These are phyloP conservation scores for Mechanitis messenoides DNA, from an alignment of 2,888 invertebrate genomes.

Conservation along the genomic window DNA sequence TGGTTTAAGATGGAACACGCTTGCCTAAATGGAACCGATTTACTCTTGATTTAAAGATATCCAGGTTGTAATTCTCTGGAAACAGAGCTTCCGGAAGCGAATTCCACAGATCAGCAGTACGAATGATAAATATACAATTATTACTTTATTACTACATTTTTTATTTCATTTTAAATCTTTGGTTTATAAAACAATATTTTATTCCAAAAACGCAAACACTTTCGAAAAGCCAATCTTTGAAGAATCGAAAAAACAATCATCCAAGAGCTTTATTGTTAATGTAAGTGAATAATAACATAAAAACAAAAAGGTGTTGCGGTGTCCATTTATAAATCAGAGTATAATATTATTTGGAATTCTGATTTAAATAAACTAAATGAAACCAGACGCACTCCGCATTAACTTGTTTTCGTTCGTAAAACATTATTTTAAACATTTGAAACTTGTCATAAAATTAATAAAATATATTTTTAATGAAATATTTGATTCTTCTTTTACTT, in stretches of 20 bases:
- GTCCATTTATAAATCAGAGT: conserved; percentile 22
- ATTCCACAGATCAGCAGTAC: too few species aligned
- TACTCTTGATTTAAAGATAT: too few species aligned
- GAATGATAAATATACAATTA: too few species aligned
- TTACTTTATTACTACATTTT: too few species aligned
- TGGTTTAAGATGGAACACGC: too few species aligned
- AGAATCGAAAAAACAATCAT: conserved; percentile 1
- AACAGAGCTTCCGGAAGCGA: too few species aligned
- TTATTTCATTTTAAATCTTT: not conserved
- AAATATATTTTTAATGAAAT: not conserved
- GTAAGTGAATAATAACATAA: conserved; percentile 16
- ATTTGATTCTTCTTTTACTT: not conserved
- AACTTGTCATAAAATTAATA: not conserved
- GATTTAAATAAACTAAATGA: conserved; percentile 34
- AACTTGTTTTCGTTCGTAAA: not conserved
- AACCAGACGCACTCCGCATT: not conserved
- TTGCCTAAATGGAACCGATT: too few species aligned
- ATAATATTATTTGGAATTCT: conserved; percentile 34
- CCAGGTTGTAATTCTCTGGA: too few species aligned
- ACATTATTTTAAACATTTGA: not conserved
- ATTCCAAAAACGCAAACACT: conserved; percentile 4
- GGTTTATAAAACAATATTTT: conserved; percentile 10
- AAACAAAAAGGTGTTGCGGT: conserved; percentile 26
- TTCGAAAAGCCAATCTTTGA: not conserved
- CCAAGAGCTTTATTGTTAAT: conserved; percentile 7